These are phyloP conservation scores for Chiloscyllium punctatum DNA, from an alignment of 2,797 vertebrate genomes.

Conservation along the genomic window DNA sequence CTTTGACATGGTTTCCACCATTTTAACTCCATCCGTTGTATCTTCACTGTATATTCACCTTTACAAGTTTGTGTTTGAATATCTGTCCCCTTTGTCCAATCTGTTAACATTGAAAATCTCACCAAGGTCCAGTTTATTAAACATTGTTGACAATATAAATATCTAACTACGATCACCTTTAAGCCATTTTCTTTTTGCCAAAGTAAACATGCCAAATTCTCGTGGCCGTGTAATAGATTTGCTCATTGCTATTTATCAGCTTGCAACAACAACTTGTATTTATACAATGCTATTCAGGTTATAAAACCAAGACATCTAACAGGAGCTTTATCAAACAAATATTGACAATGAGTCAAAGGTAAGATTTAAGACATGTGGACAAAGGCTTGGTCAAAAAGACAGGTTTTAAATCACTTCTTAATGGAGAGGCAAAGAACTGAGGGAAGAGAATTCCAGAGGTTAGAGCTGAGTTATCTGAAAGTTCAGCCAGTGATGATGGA, in stretches of 20 bases:
- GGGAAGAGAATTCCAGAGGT: not conserved
- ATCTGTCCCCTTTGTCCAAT: not conserved
- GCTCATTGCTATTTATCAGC: not conserved
- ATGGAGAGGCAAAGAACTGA: not conserved
- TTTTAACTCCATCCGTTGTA: not conserved
- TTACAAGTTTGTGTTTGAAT: not conserved
- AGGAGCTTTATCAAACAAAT: not conserved
- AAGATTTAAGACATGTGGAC: not conserved
- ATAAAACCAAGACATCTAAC: not conserved
- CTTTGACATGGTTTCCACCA: not conserved
- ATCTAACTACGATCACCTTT: not conserved
- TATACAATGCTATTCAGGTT: not conserved
- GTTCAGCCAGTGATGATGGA: not conserved
- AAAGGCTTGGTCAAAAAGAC: not conserved
- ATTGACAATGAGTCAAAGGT: not conserved
- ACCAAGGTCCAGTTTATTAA: not conserved
- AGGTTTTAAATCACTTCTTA: not conserved
- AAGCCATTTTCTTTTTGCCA: not conserved
- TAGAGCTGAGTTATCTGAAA: not conserved
- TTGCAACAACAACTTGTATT: not conserved
- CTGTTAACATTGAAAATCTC: not conserved
- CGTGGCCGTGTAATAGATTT: not conserved
- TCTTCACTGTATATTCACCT: not conserved
- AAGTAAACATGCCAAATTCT: not conserved
- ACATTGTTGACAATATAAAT: not conserved